Evolutionary conservation across 2,797 vertebrate genomes (phyloP).

Genomic region (Phrynocephalus forsythii): DNA sequence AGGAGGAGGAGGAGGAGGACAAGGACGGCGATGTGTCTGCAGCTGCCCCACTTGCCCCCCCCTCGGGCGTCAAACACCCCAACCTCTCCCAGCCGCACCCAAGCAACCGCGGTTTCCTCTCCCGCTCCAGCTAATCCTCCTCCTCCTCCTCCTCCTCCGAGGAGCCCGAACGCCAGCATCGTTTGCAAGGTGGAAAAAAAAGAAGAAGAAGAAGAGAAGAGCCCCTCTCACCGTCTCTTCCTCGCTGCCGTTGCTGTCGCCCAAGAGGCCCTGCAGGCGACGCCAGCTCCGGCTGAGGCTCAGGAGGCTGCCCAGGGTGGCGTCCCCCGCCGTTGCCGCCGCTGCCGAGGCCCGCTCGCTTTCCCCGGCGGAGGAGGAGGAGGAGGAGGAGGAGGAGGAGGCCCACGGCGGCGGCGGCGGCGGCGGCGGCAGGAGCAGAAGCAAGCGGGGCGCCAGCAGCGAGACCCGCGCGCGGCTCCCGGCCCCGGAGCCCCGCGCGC

Average conservation of each 20-base stretch:
- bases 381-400: not conserved
- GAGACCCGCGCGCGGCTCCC: constrained; percentile 11
- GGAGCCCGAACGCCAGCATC: not conserved
- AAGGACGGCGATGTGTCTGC: not conserved
- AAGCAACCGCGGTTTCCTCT: not conserved
- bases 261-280: not conserved
- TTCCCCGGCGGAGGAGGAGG: constrained; percentile 26
- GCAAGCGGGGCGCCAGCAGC: constrained; percentile 4
- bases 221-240: not conserved
- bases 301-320: constrained; percentile 23
- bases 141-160: not conserved
- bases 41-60: not conserved
- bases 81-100: not conserved
- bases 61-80: not conserved
- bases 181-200: not conserved
- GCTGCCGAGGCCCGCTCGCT: constrained; percentile 23
- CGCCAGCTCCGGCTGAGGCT: not conserved
- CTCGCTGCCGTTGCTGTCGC: not conserved
- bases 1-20: no score
- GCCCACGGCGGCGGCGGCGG: no score
- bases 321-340: constrained; percentile 4
- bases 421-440: not conserved
- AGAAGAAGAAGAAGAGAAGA: no score
- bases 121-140: not conserved
- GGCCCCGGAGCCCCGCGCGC: constrained; percentile 13